Base-by-base conservation (phyloP, 2,888 invertebrate species). In the Chrysotoxum bicinctum region DNA sequence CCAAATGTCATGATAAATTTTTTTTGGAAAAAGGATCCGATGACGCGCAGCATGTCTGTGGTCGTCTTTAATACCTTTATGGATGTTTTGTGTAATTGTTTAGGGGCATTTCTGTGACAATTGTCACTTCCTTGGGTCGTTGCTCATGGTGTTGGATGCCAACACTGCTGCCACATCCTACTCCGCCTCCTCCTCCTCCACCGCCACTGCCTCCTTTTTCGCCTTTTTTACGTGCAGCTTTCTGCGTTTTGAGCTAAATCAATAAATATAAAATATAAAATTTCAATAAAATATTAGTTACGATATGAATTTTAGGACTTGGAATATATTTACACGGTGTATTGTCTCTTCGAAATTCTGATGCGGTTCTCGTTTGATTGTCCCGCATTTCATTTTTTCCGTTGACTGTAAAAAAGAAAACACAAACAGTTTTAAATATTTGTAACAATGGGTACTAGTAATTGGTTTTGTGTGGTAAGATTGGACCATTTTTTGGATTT, bases 311-410 rank as follows among this genome's bases (percentile, higher is more conserved):
- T 56, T 19, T 26, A 21, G 21, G 12, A 76, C 0, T 26, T 54
- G 37, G 54, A 30, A 16, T 50, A 83, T 89, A 89, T 87, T 91
- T 91, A 92, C 91, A 87, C 91, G 89, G 88, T 92, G 91, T 89
- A 92, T 92, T 87, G 91, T 92, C 89, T 92, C 92, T 87, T 92
- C 91, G 85, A 92, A 92, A 87, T 92, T 92, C 87, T 92, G 91
- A 85, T 91, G 92, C 7, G 91, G 92, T 66, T 91, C 91, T 68
- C 92, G 90, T 78, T 91, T 91, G 87, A 91, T 90, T 54, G 91
- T 91, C 72, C 90, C 90, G 88, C 91, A 91, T 80, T 91, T 90
- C 54, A 91, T 85, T 76, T 91, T 90, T 60, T 91, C 91, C 52
- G 90, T 89, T 50, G 91, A 91, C 91, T 91, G 88, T 26, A 62